Percentiles rank a stretch among this genome's conserved stretches.
Evolutionary conservation across 2,113 vertebrate genomes (phyloP).

Genomic region (Pholis gunnellus): DNA sequence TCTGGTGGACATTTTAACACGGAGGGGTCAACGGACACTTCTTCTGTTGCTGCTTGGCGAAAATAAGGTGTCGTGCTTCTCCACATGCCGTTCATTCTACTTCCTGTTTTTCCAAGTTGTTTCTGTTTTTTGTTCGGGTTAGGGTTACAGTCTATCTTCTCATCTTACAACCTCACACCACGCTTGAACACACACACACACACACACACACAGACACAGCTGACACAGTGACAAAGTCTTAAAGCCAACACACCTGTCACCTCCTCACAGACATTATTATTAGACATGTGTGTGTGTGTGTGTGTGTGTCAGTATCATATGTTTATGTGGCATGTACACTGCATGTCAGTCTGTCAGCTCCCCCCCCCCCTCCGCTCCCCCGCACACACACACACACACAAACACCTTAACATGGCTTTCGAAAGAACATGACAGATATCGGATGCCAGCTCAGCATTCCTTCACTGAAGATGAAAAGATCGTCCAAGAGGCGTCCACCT

Average conservation of each 20-base stretch:
- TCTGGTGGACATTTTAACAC: no score
- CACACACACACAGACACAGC: slow-evolving; percentile 13
- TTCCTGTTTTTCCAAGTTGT: background rate
- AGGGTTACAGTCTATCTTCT: slow-evolving; percentile 11
- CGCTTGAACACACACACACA: background rate
- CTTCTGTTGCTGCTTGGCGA: no score
- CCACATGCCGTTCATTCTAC: background rate
- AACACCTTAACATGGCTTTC: background rate
- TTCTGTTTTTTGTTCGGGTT: background rate
- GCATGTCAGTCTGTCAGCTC: slow-evolving; percentile 38
- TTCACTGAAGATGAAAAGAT: slow-evolving; percentile 3
- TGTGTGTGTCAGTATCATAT: slow-evolving; percentile 50
- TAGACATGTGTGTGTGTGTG: background rate
- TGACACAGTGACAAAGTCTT: slow-evolving; percentile 35
- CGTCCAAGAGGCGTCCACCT: background rate
- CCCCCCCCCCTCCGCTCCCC: background rate
- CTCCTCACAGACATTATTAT: slow-evolving; percentile 26
- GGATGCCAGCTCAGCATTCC: background rate
- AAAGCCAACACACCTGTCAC: slow-evolving; percentile 55
- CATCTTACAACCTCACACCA: slow-evolving; percentile 33
- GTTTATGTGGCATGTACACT: slow-evolving; percentile 24
- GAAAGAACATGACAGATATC: slow-evolving; percentile 2
- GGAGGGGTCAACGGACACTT: no score
- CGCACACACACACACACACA: background rate
- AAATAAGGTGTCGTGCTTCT: background rate